Evolutionary conservation across 2,113 vertebrate genomes (phyloP).

Genomic region (Prochilodus magdalenae): DNA sequence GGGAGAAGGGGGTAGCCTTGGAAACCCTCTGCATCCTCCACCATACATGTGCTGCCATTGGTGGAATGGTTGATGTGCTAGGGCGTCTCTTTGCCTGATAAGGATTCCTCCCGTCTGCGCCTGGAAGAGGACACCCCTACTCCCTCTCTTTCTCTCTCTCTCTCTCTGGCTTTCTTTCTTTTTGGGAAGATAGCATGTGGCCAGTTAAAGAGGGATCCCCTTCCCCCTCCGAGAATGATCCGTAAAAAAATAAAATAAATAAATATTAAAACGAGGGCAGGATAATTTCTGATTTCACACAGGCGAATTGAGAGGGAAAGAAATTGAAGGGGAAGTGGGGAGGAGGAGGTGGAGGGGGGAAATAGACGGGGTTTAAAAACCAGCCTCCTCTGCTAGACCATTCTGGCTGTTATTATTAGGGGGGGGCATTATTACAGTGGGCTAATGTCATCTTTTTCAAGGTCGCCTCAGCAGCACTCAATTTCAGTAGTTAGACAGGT

Average conservation of each 20-base stretch:
- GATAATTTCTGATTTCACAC: slow-evolving; percentile 34
- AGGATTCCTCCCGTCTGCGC: slow-evolving; percentile 64
- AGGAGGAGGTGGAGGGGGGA: not conserved
- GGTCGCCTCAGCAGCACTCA: slow-evolving; percentile 22
- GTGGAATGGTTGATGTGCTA: slow-evolving; percentile 50
- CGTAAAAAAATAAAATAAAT: no score
- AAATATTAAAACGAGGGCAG: slow-evolving; percentile 70
- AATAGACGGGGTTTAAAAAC: slow-evolving; percentile 37
- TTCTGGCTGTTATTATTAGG: not conserved
- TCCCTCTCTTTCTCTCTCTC: slow-evolving; percentile 45
- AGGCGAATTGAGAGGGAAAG: slow-evolving; percentile 3
- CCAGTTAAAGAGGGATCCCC: slow-evolving; percentile 68
- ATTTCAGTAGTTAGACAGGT: slow-evolving; percentile 27
- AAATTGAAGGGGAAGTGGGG: not conserved
- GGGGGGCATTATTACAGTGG: not conserved
- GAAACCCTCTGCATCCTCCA: slow-evolving; percentile 66
- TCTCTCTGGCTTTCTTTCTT: slow-evolving; percentile 55
- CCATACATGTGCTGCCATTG: slow-evolving; percentile 65
- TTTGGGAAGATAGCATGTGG: slow-evolving; percentile 53
- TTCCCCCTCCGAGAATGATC: no score
- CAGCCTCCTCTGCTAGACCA: slow-evolving; percentile 9
- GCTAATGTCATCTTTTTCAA: slow-evolving; percentile 11
- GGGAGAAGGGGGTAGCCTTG: slow-evolving; percentile 64
- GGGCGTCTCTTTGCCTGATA: slow-evolving; percentile 48
- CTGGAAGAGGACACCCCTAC: slow-evolving; percentile 64